Percentiles rank a stretch among this genome's conserved stretches.
Conservation (phyloP, 1,140 invertebrate species). For the Dysdera silvatica region DNA sequence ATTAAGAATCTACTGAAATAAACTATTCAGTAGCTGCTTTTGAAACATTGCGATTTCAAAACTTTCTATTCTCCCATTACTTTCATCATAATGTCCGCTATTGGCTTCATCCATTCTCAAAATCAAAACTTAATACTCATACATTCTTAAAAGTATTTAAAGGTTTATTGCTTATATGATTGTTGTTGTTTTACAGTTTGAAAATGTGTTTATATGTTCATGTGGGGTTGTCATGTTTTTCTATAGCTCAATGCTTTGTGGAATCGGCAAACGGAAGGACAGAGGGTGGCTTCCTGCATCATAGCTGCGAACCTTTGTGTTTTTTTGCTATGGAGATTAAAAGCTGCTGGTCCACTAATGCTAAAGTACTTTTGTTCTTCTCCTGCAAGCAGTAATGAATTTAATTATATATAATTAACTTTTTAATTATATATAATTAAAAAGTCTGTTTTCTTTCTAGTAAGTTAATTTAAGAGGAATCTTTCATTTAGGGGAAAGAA, state of each 20-base stretch:
- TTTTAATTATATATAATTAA: conserved; percentile 32
- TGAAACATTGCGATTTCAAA: no score
- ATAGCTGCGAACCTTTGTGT: conserved; percentile 69
- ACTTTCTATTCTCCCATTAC: no score
- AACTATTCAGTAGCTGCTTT: no score
- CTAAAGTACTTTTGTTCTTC: conserved; percentile 74
- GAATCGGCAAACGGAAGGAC: conserved; percentile 61
- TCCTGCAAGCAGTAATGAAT: conserved; percentile 60
- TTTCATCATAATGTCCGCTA: no score
- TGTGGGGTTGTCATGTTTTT: no score
- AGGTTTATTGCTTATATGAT: no score
- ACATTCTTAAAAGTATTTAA: no score
- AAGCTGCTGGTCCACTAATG: conserved; percentile 63
- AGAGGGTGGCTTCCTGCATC: conserved; percentile 72
- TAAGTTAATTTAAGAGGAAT: neutral
- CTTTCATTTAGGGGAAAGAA: conserved; percentile 20
- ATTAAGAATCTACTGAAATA: no score
- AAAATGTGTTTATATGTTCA: no score
- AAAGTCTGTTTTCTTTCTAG: conserved; percentile 20
- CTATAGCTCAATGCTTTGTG: conserved; percentile 59
- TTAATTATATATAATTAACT: conserved; percentile 22
- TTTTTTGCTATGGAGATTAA: conserved; percentile 73
- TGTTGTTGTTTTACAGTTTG: no score
- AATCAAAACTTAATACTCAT: no score
- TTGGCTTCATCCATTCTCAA: no score